Percentiles rank a stretch among this genome's conserved stretches.
Conservation (phyloP, 2,113 vertebrate genomes). For the Pseudorasbora parva region DNA sequence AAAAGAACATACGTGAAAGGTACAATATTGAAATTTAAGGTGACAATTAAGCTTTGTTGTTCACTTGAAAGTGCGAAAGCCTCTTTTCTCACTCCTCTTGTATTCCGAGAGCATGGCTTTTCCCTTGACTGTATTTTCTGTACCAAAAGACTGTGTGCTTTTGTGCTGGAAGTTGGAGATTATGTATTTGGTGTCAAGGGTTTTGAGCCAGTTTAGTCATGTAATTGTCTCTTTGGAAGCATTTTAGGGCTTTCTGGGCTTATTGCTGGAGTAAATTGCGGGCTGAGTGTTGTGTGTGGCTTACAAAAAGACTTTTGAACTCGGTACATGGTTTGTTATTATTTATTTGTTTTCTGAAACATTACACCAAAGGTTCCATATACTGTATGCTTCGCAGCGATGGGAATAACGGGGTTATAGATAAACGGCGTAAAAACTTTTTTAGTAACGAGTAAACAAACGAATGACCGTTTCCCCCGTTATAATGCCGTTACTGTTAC, state of each 20-base stretch:
- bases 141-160: slow-evolving; percentile 23
- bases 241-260: slow-evolving; percentile 4
- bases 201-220: slow-evolving; percentile 17
- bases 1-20: background rate
- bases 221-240: slow-evolving; percentile 5
- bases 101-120: background rate
- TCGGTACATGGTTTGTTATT: background rate
- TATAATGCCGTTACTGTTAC: too few relatives aligned
- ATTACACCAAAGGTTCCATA: background rate
- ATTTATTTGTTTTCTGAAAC: too few relatives aligned
- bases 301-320: slow-evolving; percentile 2
- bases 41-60: slow-evolving; percentile 30
- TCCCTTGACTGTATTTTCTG: slow-evolving; percentile 54
- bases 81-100: background rate
- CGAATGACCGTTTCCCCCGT: too few relatives aligned
- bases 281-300: slow-evolving; percentile 25
- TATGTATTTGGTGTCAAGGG: slow-evolving; percentile 29
- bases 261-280: slow-evolving; percentile 5
- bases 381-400: too few relatives aligned
- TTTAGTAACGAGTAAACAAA: too few relatives aligned
- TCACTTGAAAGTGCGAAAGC: slow-evolving; percentile 24
- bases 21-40: slow-evolving; percentile 16
- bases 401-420: too few relatives aligned
- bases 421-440: too few relatives aligned
- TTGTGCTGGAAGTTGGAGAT: slow-evolving; percentile 25